Conservation (phyloP, 2,113 vertebrate species). For the Puffinus mauretanicus region DNA sequence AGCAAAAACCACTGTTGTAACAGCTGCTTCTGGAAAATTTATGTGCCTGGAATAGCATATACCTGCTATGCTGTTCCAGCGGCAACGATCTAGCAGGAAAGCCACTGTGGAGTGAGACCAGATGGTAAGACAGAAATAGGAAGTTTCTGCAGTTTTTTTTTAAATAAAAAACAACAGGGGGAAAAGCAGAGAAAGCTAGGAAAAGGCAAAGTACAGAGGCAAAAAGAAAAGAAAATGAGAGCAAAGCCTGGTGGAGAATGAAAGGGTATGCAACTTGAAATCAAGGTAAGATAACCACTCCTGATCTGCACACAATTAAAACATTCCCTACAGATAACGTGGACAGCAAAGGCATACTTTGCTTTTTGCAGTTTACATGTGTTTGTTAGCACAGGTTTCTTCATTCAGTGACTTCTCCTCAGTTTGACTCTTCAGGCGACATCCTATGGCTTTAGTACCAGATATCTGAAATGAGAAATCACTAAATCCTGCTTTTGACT, state of each 20-base stretch:
- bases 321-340: not conserved
- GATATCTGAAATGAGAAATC: not conserved
- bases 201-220: not conserved
- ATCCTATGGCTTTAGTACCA: not conserved
- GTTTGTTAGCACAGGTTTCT: not conserved
- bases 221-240: not conserved
- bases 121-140: conserved; percentile 43
- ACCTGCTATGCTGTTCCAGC: conserved; percentile 2
- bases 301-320: conserved; percentile 2
- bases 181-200: not conserved
- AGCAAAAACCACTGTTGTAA: not conserved
- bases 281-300: not conserved
- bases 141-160: not conserved
- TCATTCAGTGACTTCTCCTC: not conserved
- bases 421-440: not conserved
- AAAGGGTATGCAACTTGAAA: not conserved
- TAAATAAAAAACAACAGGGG: not conserved
- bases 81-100: not conserved
- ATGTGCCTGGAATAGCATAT: not conserved
- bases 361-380: not conserved
- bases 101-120: not conserved
- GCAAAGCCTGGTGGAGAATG: not conserved
- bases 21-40: conserved; percentile 13
- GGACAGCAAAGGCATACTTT: not conserved
- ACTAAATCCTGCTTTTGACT: not conserved